Base-by-base conservation (phyloP, 2,888 invertebrate species). In the Cabera pusaria region DNA sequence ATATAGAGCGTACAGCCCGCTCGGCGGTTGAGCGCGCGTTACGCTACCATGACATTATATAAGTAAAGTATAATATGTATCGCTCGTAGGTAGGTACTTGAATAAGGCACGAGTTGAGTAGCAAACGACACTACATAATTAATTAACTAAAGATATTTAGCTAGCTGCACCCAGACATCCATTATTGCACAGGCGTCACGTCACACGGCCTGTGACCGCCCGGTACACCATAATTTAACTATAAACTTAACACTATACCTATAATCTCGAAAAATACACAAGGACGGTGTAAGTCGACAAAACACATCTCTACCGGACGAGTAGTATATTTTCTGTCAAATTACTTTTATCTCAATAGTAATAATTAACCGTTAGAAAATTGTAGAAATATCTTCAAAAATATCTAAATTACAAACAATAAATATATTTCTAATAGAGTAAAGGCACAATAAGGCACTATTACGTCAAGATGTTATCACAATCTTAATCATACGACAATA, bases 391-490 rank as follows among this genome's bases (percentile, higher is more conserved):
- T 74, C 4, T 62, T 72, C 64, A 72, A 72, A 62, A 77, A 76
- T 72, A 75, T 72, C 79, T 83, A 77, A 79, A 74, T 74, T 75
- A 78, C 67, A 78, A 77, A 83, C 76, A 84, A 85, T 84, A 86
- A 85, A 86, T 86, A 86, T 64, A 66, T 71, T 77, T 66, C 62
- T 61, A 56, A 63, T 68, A 64, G 44, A 44, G 65, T 80, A 79
- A 84, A 87, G 85, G 86, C 87, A 88, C 85, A 81, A 78, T 81
- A 82, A 88, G 87, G 86, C 87, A 88, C 85, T 78, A 78, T 79
- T 81, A 79, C 72, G 71, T 85, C 73, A 71, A 79, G 84, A 77
- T 85, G 84, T 83, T 84, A 87, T 87, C 87, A 88, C 87, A 87
- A 78, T 84, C 69, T 69, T 75, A 77, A 73, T 70, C 72, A 72